A percentile compares a stretch with the other conserved stretches of the same genome.
phyloP scores from a whole-genome alignment of 2,888 invertebrate genomes.

The Gerris lacustris region DNA sequence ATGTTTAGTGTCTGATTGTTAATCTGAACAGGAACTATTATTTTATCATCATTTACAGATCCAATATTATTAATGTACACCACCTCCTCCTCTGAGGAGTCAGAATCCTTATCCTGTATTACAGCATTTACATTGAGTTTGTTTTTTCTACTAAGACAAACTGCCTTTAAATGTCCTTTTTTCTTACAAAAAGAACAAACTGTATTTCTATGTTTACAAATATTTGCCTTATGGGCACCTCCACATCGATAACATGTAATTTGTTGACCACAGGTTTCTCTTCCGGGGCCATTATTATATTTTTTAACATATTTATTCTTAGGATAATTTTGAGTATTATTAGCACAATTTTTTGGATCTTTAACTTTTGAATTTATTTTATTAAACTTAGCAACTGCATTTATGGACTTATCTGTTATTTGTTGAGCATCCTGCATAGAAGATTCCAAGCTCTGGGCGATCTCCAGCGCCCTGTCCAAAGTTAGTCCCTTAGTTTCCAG shows the following conservation, averaged over 20 bases:
- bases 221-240: too few relatives aligned
- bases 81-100: slow-evolving; percentile 4
- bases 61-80: slow-evolving; percentile 5
- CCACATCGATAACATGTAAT: too few relatives aligned
- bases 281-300: too few relatives aligned
- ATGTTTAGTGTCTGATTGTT: too few relatives aligned
- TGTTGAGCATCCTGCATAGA: slow-evolving; percentile 11
- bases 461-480: slow-evolving; percentile 9
- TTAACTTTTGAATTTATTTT: not conserved
- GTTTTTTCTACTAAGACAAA: too few relatives aligned
- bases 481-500: slow-evolving; percentile 13
- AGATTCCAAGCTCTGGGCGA: slow-evolving; percentile 14
- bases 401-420: slow-evolving; percentile 9
- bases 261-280: slow-evolving; percentile 3
- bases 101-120: not conserved
- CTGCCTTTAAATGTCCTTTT: too few relatives aligned
- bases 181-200: too few relatives aligned
- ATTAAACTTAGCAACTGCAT: slow-evolving; percentile 7
- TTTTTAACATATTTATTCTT: too few relatives aligned
- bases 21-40: too few relatives aligned
- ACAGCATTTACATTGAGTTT: too few relatives aligned
- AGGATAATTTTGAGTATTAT: too few relatives aligned
- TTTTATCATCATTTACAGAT: not conserved
- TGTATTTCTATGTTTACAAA: not conserved
- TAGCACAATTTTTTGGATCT: not conserved